These are phyloP conservation scores for Acrobasis repandana DNA, from an alignment of 2,888 invertebrate genomes.

Conservation along the genomic window DNA sequence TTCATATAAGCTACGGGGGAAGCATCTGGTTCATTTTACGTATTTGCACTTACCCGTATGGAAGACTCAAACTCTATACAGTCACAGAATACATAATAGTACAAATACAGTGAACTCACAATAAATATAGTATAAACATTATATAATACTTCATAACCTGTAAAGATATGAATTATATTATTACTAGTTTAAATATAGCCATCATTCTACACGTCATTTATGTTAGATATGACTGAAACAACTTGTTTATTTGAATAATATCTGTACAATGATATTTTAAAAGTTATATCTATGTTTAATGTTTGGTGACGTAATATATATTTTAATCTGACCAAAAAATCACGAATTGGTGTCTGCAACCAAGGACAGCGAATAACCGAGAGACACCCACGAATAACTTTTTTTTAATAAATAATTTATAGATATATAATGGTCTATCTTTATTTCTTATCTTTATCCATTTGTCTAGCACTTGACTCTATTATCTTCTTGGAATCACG, in stretches of 20 bases:
- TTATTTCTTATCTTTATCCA: too few species aligned
- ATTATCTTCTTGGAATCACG: too few species aligned
- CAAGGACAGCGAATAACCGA: not conserved
- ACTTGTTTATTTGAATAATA: not conserved
- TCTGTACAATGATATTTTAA: not conserved
- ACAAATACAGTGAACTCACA: too few species aligned
- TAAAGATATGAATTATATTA: not conserved
- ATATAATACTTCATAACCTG: too few species aligned
- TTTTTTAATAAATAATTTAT: not conserved
- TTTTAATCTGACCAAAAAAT: not conserved
- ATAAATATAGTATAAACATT: too few species aligned
- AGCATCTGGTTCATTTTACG: too few species aligned
- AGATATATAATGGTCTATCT: too few species aligned
- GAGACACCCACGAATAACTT: not conserved
- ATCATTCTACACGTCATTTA: not conserved
- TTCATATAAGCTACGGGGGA: too few species aligned
- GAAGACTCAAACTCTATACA: too few species aligned
- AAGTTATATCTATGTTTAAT: not conserved
- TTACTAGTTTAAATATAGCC: not conserved
- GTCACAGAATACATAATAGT: too few species aligned
- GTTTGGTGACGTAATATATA: not conserved
- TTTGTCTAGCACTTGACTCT: too few species aligned
- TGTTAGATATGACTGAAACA: not conserved
- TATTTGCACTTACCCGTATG: too few species aligned
- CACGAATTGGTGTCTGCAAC: not conserved